Base-by-base conservation (phyloP, 2,888 invertebrate genomes). In the Scaeva pyrastri region DNA sequence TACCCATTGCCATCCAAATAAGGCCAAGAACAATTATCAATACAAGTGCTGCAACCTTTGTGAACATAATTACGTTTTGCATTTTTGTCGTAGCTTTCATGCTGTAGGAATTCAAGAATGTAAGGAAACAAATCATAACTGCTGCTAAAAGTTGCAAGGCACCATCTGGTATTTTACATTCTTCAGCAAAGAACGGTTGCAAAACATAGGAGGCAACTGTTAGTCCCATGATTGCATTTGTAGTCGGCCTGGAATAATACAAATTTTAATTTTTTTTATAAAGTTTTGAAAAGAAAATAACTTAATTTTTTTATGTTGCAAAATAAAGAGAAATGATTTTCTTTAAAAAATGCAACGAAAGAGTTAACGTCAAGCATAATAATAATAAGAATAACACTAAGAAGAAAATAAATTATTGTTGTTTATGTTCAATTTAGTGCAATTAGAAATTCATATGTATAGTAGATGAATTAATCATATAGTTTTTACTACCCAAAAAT, bases 201-300 rank as follows among this genome's bases (percentile, higher is more conserved):
- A 98, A 94, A 10, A 98, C 95, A 91, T 99, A 99, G 89, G 96
- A 97, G 23, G 98, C 97, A 93, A 99, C 98, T 21, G 98, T 98
- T 88, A 99, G 93, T 2, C 97, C 96, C 96, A 98, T 98, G 71
- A 98, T 98, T n/a, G 98, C 98, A 93, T 98, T 98, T 45, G 98
- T 97, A 70, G 98, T 97, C 19, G 99, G 99, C 82, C 98, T 98
- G 92, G 91, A 92, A 91, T 88, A 73, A 36, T n/a, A 7, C 12
- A 23, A 2, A 52, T 7, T 43, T 43, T 16, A 43, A 16, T n/a
- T 39, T 8, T 2, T 39, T 39, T 39, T 7, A 43, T 7, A 16
- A 43, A 43, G 1, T 1, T 43, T 5, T n/a, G 7, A n/a, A 43
- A 43, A 39, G 2, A 39, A 5, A 39, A 8, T 1, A 39, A 39